Base-by-base conservation (phyloP, 2,888 invertebrate species). In the Coleophora deauratella region DNA sequence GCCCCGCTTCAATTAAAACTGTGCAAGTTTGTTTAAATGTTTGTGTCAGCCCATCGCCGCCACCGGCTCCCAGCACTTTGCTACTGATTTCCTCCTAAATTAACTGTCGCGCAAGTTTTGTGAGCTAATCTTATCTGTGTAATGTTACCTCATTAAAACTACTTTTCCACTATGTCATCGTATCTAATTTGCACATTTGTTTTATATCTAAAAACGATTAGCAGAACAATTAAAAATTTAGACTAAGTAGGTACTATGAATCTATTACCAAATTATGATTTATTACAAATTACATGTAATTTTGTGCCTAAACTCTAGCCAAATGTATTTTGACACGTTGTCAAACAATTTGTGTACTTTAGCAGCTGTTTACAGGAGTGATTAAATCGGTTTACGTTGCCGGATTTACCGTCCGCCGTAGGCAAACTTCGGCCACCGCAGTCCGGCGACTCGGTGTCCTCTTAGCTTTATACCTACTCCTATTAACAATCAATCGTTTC, bases 11-110 rank as follows among this genome's bases (percentile, higher is more conserved):
- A 78, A 78, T 81, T 81, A 77, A 78, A 78, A 79, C 73, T 67
- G 70, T 67, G 69, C 58, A 73, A 79, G 73, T 79, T 78, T 71
- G 73, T 73, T 76, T 72, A 74, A 76, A 77, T 78, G 72, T 77
- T 74, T 72, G 66, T 74, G 70, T 70, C 73, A 68, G 64, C 59
- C 64, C 66, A 66, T 67, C 59, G 57, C 56, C 54, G 42, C 45
- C 52, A 54, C 55, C 54, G 42, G 45, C 53, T 54, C 56, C 40
- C 36, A 56, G 59, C 62, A 62, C 61, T 46, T 44, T 54, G 44
- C 52, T 54, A 55, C 62, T 62, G 63, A 66, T 67, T 72, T 49
- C 55, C 57, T 44, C 54, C 56, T 51, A 55, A 62, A 67, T 63
- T 62, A 64, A 59, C 58, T 57, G 51, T 53, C 43, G 44, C 54